Base-by-base conservation (phyloP, 2,888 invertebrate genomes). In the Archips crataeganus region DNA sequence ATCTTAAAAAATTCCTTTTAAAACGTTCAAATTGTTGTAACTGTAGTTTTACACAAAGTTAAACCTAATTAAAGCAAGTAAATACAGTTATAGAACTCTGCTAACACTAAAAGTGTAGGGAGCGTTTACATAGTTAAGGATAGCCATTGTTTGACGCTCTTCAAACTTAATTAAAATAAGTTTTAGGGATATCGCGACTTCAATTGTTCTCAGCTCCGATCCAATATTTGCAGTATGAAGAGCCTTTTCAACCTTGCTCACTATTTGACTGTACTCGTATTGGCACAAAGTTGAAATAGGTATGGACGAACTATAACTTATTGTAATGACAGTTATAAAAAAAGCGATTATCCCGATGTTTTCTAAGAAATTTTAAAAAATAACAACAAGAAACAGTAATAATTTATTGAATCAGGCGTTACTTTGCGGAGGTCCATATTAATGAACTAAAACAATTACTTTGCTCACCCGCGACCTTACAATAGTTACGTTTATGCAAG, bases 191-290 rank as follows among this genome's bases (percentile, higher is more conserved):
- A 39, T 3, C 23, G n/a, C 8, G 15, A 61, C 36, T 51, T n/a
- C 66, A 66, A 72, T 67, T 34, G 51, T 51, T 45, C 51, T 34
- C 45, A 71, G 66, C 61, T 61, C 34, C 54, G 42, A 51, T 72
- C 60, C 45, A 66, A 61, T 71, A 59, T 70, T 64, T 64, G 62
- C 59, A 32, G 42, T 15, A 6, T 54, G 23, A 60, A 71, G 60
- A 64, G 39, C 39, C 59, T 71, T 71, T 57, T 65, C 13, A 57
- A 49, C 45, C 34, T 57, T 45, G 36, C 34, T n/a, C 32, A 13
- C 8, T 70, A 70, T 11, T 36, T 57, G 45, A 6, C 54, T 49
- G 51, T n/a, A n/a, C 23, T 54, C 23, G 23, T 23, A 23, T 54
- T 9, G 9, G 54, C 15, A 23, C 51, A 11, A 32, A 54, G 49